phyloP scores from a whole-genome alignment of 1,140 invertebrate species.

The Lasaia peninsularis region DNA sequence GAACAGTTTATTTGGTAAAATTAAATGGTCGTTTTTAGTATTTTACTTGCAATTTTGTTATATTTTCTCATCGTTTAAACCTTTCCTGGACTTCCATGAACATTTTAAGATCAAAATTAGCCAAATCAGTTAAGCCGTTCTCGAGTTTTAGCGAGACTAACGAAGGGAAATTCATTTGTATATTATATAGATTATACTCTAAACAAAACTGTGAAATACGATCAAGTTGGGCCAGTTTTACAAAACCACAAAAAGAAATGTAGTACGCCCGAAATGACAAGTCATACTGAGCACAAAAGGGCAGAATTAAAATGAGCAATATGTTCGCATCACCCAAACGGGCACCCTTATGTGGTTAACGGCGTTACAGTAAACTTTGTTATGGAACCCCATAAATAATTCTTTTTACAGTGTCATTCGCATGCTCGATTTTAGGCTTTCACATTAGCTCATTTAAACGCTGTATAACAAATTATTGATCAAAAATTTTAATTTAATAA shows the following conservation, averaged over 20 bases:
- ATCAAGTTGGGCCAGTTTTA: not conserved
- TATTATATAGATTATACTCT: not conserved
- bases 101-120: no score
- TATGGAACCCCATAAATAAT: slow-evolving; percentile 27
- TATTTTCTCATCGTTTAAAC: no score
- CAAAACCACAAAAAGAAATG: not conserved
- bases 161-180: no score
- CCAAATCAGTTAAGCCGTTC: no score
- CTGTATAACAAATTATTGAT: not conserved
- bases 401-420: slow-evolving; percentile 27
- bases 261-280: slow-evolving; percentile 1
- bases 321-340: slow-evolving; percentile 2
- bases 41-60: no score
- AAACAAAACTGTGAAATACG: not conserved
- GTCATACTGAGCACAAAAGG: slow-evolving; percentile 6
- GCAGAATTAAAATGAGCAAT: slow-evolving; percentile 10
- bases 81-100: no score
- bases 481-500: no score
- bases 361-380: slow-evolving; percentile 19
- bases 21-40: no score
- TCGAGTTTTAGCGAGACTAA: no score
- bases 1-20: no score
- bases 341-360: slow-evolving; percentile 8
- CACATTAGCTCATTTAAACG: slow-evolving; percentile 1
- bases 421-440: slow-evolving; percentile 13